Percentiles rank a stretch among this genome's conserved stretches.
Evolutionary conservation across 2,888 invertebrate genomes (phyloP).

Genomic region (Cynaeus angustus): DNA sequence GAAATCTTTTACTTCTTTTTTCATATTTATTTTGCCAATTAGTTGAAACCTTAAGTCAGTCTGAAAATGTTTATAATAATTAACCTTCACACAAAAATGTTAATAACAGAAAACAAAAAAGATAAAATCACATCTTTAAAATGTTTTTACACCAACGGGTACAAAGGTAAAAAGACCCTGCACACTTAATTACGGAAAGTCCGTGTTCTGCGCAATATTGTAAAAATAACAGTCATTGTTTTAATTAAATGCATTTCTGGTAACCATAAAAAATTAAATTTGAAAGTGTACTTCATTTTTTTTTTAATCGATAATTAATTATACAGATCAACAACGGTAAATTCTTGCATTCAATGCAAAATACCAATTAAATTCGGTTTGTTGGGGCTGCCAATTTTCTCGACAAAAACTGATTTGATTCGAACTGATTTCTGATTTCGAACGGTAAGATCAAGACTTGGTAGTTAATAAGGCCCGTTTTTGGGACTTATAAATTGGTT

Average conservation of each 20-base stretch:
- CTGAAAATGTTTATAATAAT: slow-evolving; percentile 21
- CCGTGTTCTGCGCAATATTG: slow-evolving; percentile 8
- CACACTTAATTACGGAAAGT: slow-evolving; percentile 10
- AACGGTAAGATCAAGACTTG: too few species aligned
- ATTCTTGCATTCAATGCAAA: too few species aligned
- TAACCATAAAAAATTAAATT: too few species aligned
- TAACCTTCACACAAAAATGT: slow-evolving; percentile 32
- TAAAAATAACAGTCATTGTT: not conserved
- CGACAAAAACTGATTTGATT: too few species aligned
- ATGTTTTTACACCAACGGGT: not conserved
- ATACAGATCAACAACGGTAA: too few species aligned
- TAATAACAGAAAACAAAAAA: slow-evolving; percentile 25
- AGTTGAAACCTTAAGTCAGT: slow-evolving; percentile 9
- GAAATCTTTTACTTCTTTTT: not conserved
- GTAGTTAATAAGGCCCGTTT: too few species aligned
- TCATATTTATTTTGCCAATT: slow-evolving; percentile 4
- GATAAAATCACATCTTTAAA: slow-evolving; percentile 8
- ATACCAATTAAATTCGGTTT: too few species aligned
- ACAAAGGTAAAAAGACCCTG: slow-evolving; percentile 3
- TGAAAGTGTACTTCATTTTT: too few species aligned
- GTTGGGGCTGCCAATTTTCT: too few species aligned
- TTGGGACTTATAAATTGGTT: too few species aligned
- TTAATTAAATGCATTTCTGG: not conserved
- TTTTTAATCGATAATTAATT: too few species aligned
- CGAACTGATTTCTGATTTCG: too few species aligned